These are phyloP conservation scores for Macrophya annulata DNA, from an alignment of 2,888 invertebrate species.

Conservation along the genomic window DNA sequence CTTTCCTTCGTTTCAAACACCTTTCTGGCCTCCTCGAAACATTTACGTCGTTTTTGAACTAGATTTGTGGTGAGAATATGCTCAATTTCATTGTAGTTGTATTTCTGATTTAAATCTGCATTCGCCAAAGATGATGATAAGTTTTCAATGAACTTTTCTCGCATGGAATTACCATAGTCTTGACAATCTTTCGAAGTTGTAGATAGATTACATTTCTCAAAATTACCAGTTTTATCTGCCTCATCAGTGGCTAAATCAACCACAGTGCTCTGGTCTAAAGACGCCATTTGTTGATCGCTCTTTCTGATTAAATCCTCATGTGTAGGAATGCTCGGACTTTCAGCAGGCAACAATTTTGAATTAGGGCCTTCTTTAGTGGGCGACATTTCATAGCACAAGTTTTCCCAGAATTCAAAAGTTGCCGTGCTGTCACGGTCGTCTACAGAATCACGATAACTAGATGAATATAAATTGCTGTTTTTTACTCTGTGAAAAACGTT, in stretches of 20 bases:
- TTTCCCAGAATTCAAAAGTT: slow-evolving; percentile 13
- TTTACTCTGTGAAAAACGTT: not conserved
- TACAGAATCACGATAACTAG: not conserved
- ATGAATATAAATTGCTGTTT: not conserved
- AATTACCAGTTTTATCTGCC: not conserved
- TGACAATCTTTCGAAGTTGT: not conserved
- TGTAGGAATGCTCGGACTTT: not conserved
- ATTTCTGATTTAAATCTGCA: not conserved
- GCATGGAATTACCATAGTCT: not conserved
- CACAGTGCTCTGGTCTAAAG: not conserved
- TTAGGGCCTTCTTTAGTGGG: not conserved
- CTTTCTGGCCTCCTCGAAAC: slow-evolving; percentile 72
- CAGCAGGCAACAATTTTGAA: not conserved
- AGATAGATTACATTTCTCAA: not conserved
- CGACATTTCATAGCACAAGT: not conserved
- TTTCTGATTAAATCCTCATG: not conserved
- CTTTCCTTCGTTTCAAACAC: not conserved
- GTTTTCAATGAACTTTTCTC: not conserved
- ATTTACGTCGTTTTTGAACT: slow-evolving; percentile 71
- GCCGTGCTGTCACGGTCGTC: not conserved
- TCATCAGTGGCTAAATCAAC: not conserved
- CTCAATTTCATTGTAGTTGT: slow-evolving; percentile 63
- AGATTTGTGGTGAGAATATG: slow-evolving; percentile 69
- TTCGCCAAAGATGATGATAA: not conserved
- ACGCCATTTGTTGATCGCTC: slow-evolving; percentile 28